Percentiles rank a stretch among this genome's conserved stretches.
These are phyloP conservation scores for Scaptomyza hsui DNA, from an alignment of 1,140 invertebrate species.

Conservation along the genomic window DNA sequence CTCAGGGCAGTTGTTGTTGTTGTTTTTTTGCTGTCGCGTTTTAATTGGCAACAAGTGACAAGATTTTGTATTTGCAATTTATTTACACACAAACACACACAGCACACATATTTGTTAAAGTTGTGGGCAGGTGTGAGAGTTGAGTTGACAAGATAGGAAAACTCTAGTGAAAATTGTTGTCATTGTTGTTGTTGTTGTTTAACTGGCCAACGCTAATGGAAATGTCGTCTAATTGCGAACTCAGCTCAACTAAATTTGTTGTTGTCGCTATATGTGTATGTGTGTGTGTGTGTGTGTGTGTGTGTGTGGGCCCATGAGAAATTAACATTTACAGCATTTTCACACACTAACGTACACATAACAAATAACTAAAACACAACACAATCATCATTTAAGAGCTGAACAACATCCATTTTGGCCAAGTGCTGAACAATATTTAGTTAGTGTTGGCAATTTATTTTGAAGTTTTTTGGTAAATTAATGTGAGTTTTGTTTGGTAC, in stretches of 20 bases:
- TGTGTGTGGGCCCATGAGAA: conserved; percentile 36
- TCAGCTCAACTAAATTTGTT: conserved; percentile 15
- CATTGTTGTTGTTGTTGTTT: not conserved
- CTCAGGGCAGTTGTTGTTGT: conserved; percentile 14
- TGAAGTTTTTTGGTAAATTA: not conserved
- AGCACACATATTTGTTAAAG: conserved; percentile 33
- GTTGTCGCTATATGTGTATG: conserved; percentile 17
- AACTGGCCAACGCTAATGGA: conserved; percentile 58
- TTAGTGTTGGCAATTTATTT: not conserved
- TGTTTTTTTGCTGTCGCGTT: conserved; percentile 12
- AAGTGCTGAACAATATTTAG: conserved; percentile 19
- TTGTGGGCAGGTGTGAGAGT: conserved; percentile 58
- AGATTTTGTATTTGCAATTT: conserved; percentile 52
- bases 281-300: conserved; percentile 25
- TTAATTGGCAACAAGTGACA: conserved; percentile 78
- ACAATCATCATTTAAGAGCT: conserved; percentile 22
- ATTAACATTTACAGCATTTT: conserved; percentile 19
- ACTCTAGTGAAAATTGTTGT: conserved; percentile 17
- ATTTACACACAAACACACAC: conserved; percentile 24
- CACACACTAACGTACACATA: not conserved
- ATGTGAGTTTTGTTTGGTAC: not conserved
- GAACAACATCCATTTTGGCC: conserved; percentile 8
- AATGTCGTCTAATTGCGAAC: conserved; percentile 66
- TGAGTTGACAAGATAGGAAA: conserved; percentile 4
- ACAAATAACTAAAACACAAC: not conserved